Base-by-base conservation (phyloP, 2,797 vertebrate genomes). In the Triplophysa bombifrons region DNA sequence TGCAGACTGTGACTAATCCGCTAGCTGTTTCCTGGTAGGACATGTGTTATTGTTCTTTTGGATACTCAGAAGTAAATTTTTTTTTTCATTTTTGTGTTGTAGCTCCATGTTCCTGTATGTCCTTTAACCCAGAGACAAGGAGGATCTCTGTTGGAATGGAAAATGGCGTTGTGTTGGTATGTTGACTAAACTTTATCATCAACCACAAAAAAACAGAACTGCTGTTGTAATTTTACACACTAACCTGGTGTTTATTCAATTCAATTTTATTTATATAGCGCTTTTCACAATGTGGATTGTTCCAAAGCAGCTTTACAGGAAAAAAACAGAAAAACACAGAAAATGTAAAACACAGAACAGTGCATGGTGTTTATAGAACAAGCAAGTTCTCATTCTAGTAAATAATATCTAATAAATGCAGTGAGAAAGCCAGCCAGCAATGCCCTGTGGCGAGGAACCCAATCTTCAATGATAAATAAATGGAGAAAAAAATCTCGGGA, bases 51-150 rank as follows among this genome's bases (percentile, higher is more conserved):
- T 22, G 3, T 72, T 58, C 27, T 51, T 10, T 17, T 56, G 4
- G 48, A 17, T 70, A 8, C 20, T 68, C 27, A 61, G n/a, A 16
- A 38, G 51, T 13, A 19, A 50, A 27, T 11, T 1, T 51, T 51
- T 6, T 51, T n/a, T 69, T 25, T 20, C 27, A n/a, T 27, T 64
- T 0, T 83, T 88, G 60, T 83, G 85, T 94, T 89, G 89, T 92
- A 99, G 98, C 95, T 83, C 92, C 94, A 64, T 96, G 96, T 93
- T 95, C 96, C 87, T 98, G 97, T 85, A 97, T 99, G 98, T 98
- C 95, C 90, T 97, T 98, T 91, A 99, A 98, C 88, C 97, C 96
- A 50, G 98, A 99, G 94, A 99, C 98, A 80, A 96, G 97, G 91
- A 95, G 96, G 90, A 93, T 99, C 85, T 97, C 96, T 68, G 89